Base-by-base conservation (phyloP, 2,888 invertebrate genomes). In the Hoplodrina blanda region DNA sequence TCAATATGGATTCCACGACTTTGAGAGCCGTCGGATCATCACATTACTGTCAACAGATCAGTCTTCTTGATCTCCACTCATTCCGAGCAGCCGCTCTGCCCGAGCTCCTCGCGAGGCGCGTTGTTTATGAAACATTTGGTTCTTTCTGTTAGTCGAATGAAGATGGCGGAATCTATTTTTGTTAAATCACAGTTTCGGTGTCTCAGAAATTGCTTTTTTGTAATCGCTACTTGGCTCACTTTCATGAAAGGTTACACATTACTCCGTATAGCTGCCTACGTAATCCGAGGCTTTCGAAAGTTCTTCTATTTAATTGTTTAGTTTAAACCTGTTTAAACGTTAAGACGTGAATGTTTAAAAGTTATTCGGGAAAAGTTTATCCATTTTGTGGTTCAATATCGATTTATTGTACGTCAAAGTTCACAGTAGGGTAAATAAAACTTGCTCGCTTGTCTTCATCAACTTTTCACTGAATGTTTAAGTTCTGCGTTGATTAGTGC, bases 131-230 rank as follows among this genome's bases (percentile, higher is more conserved):
- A 72, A 25, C 74, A 63, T 67, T 69, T 62, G 60, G 77, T 62
- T 80, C 60, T 70, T 78, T 79, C 70, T 69, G 64, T 53, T 62
- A 62, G 55, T 74, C 59, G 68, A 80, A 73, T 74, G 68, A 70
- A 70, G 65, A 70, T 56, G 53, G 33, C 30, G 52, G 53, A 68
- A 54, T 83, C 73, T 83, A 69, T 74, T 80, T 69, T 70, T 30
- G 62, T 62, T 64, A 60, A 46, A 60, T 69, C 19, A 73, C 64
- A 52, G 41, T 71, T 20, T 62, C 30, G 17, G 49, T 72, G 61
- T 60, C 60, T 66, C 52, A n/a, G 33, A 55, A 80, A 72, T 76
- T 56, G 55, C 6, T 50, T 78, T 75, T 78, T 64, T 54, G 44
- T 50, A 54, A 73, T 13, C 30, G 37, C 7, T 30, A 50, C 30